Percentiles rank a stretch among this genome's conserved stretches.
These are phyloP conservation scores for Ammodytes marinus DNA, from an alignment of 2,113 vertebrate species.

Conservation along the genomic window DNA sequence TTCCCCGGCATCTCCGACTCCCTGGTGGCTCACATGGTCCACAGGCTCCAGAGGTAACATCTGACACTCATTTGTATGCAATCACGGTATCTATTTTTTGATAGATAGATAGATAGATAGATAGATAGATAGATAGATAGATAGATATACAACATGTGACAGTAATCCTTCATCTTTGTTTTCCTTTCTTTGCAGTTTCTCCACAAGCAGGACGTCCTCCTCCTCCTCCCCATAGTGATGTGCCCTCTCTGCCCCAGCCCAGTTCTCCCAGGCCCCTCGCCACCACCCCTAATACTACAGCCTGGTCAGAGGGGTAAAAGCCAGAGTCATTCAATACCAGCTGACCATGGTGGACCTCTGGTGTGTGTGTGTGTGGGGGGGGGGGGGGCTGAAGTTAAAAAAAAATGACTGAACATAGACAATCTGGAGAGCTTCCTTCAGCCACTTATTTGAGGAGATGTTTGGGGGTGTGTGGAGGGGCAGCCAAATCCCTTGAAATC, in stretches of 20 bases:
- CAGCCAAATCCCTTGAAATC: neutral
- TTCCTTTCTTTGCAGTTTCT: conserved; percentile 85
- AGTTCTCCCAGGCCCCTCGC: conserved; percentile 63
- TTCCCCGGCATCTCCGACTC: conserved; percentile 95
- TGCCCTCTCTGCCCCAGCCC: conserved; percentile 54
- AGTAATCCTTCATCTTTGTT: neutral
- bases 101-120: too few relatives aligned
- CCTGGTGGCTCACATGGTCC: conserved; percentile 94
- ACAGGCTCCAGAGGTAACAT: conserved; percentile 93
- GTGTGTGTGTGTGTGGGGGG: neutral
- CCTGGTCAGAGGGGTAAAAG: conserved; percentile 55
- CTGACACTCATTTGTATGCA: neutral
- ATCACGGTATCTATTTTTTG: neutral
- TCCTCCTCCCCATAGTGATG: conserved; percentile 87
- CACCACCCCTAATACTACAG: conserved; percentile 43
- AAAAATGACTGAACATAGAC: conserved; percentile 54
- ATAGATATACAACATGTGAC: neutral
- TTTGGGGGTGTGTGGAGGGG: neutral
- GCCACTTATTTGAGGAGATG: conserved; percentile 28
- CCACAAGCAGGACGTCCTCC: conserved; percentile 89
- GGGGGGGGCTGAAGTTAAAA: conserved; percentile 36
- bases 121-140: too few relatives aligned
- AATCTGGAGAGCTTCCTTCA: conserved; percentile 58
- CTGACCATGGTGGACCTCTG: conserved; percentile 61
- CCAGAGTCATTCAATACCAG: conserved; percentile 65